These are phyloP conservation scores for human (Homo sapiens) DNA, from an alignment of 2,113 vertebrate genomes.

Conservation along the genomic window GRCh38 chr5:39364501-39365000, in stretches of 20 bases:
- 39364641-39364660: not conserved
- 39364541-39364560: not conserved
- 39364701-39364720: not conserved
- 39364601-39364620: constrained; percentile 66
- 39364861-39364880: too few species aligned
- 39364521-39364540: constrained; percentile 75
- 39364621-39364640: constrained; percentile 42
- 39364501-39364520: constrained; percentile 3
- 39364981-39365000: too few species aligned
- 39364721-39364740: not conserved
- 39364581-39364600: constrained; percentile 8
- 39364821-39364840: too few species aligned
- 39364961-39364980: too few species aligned
- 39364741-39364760: not conserved
- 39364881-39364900: too few species aligned
- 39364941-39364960: too few species aligned
- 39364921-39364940: too few species aligned
- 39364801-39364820: too few species aligned
- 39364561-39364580: not conserved
- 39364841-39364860: too few species aligned
- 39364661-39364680: not conserved
- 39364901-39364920: too few species aligned
- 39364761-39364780: too few species aligned
- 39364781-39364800: too few species aligned
- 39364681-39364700: not conserved